Conservation (phyloP, 1,140 invertebrate genomes). For the Ephestia elutella region DNA sequence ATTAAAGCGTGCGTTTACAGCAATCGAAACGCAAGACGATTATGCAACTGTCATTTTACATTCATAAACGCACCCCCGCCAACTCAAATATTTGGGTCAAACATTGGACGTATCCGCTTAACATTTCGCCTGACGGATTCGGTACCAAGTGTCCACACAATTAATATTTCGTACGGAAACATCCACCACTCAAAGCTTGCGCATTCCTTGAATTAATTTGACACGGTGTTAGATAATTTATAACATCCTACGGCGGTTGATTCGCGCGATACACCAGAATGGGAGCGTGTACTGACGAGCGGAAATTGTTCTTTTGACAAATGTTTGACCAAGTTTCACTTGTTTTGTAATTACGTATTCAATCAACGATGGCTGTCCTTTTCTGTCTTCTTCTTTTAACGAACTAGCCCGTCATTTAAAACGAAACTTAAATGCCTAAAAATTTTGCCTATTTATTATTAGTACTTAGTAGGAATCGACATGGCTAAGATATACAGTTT, state of each 20-base stretch:
- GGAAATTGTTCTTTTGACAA: background rate
- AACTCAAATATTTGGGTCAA: constrained; percentile 40
- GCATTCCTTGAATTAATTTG: constrained; percentile 74
- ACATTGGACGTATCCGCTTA: constrained; percentile 32
- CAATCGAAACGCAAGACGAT: constrained; percentile 11
- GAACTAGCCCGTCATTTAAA: too few relatives aligned
- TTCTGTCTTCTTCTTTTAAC: too few relatives aligned
- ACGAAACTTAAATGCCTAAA: too few relatives aligned
- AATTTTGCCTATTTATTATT: too few relatives aligned
- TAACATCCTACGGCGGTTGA: constrained; percentile 64
- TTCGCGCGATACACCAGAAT: constrained; percentile 32
- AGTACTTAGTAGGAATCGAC: too few relatives aligned
- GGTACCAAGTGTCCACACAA: constrained; percentile 55
- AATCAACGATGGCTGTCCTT: too few relatives aligned
- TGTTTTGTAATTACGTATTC: background rate
- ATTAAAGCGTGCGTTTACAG: constrained; percentile 7
- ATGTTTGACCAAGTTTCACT: background rate
- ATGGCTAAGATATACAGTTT: too few relatives aligned
- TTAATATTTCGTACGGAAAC: constrained; percentile 63
- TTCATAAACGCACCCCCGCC: constrained; percentile 11
- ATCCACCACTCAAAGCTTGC: constrained; percentile 42
- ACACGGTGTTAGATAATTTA: constrained; percentile 73
- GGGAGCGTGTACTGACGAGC: constrained; percentile 2
- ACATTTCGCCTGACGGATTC: constrained; percentile 53
- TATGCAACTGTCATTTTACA: constrained; percentile 10